Conservation (phyloP, 1,140 invertebrate species). For the Aphis craccivora region DNA sequence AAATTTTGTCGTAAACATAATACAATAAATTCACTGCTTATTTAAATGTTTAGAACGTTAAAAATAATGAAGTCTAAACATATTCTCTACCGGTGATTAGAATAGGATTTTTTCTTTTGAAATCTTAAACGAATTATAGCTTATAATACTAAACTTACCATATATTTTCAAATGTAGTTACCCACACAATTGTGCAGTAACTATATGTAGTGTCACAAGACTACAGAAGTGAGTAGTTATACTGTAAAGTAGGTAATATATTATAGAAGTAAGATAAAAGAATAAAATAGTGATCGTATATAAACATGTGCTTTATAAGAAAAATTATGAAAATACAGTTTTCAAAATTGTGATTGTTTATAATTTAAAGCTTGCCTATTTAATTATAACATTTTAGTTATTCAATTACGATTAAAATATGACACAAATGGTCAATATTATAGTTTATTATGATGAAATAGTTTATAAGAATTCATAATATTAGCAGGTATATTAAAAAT, state of each 20-base stretch:
- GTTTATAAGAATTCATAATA: no score
- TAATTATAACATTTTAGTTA: not conserved
- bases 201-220: not conserved
- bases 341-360: not conserved
- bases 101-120: no score
- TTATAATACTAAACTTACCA: no score
- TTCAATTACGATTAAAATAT: not conserved
- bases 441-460: no score
- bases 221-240: not conserved
- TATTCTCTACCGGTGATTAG: not conserved
- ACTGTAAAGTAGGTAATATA: not conserved
- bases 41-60: no score
- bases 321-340: no score
- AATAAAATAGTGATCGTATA: not conserved
- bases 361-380: not conserved
- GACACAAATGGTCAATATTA: not conserved
- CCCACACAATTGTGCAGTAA: not conserved
- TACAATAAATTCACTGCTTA: no score
- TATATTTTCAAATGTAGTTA: not conserved
- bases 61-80: no score
- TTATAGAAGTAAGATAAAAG: not conserved
- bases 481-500: no score
- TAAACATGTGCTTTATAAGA: no score
- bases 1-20: no score
- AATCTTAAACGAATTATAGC: no score